These are phyloP conservation scores for Xanthorhoe spadicearia DNA, from an alignment of 2,888 invertebrate species.

Conservation along the genomic window DNA sequence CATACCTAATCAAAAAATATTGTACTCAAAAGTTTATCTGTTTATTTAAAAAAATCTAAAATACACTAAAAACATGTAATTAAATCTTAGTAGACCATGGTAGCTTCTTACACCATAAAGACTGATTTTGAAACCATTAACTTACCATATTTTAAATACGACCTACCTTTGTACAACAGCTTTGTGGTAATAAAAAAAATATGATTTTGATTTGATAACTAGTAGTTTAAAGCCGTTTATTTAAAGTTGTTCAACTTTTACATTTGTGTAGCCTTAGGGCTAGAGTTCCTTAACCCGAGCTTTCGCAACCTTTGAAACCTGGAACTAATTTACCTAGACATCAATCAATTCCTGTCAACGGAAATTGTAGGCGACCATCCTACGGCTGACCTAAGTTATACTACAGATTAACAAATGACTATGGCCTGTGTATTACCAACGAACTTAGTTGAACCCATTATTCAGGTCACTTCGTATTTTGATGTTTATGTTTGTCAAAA, in stretches of 20 bases:
- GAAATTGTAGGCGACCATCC: slow-evolving; percentile 57
- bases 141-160: too few relatives aligned
- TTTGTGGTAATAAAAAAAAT: too few relatives aligned
- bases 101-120: too few relatives aligned
- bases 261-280: too few relatives aligned
- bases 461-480: slow-evolving; percentile 24
- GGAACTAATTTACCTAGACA: slow-evolving; percentile 29
- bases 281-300: slow-evolving; percentile 22
- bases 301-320: slow-evolving; percentile 17
- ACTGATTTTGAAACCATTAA: too few relatives aligned
- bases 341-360: slow-evolving; percentile 54
- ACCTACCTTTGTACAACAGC: too few relatives aligned
- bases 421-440: slow-evolving; percentile 27
- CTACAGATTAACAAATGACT: slow-evolving; percentile 31
- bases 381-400: slow-evolving; percentile 39
- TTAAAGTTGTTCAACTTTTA: slow-evolving; percentile 1
- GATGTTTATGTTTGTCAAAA: background rate
- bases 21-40: too few relatives aligned
- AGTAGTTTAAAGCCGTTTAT: background rate
- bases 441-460: slow-evolving; percentile 44
- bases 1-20: too few relatives aligned
- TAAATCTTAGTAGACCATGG: too few relatives aligned
- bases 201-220: too few relatives aligned
- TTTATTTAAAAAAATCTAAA: too few relatives aligned
- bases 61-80: too few relatives aligned